Evolutionary conservation across 2,113 vertebrate genomes (phyloP).

Genomic region (Micronycteris hirsuta): DNA sequence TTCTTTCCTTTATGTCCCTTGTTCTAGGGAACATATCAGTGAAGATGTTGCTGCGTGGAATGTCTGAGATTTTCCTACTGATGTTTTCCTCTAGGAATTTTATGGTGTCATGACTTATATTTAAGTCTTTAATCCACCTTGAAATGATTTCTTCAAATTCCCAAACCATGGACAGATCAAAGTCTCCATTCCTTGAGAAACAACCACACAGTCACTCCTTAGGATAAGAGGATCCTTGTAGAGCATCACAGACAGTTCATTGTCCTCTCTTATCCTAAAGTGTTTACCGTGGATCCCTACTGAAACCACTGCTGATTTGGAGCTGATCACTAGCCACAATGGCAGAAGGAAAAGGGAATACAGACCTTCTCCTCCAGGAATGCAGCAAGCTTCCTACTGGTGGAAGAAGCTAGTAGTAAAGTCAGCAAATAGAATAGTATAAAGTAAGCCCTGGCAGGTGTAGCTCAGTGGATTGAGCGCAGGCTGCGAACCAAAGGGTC

Average conservation of each 20-base stretch:
- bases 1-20: too few species aligned
- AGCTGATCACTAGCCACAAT: background rate
- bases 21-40: too few species aligned
- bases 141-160: constrained; percentile 7
- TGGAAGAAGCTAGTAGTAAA: background rate
- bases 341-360: background rate
- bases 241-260: background rate
- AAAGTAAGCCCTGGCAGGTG: background rate
- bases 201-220: background rate
- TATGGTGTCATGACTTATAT: too few species aligned
- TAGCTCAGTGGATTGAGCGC: too few species aligned
- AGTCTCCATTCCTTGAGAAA: background rate
- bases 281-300: too few species aligned
- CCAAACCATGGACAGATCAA: background rate
- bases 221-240: background rate
- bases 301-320: background rate
- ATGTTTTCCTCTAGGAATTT: too few species aligned
- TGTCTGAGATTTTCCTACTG: too few species aligned
- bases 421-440: background rate
- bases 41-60: too few species aligned
- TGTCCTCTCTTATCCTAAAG: background rate
- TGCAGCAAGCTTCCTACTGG: background rate
- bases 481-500: too few species aligned
- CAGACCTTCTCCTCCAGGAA: background rate
- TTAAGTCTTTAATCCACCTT: too few species aligned